Evolutionary conservation across 2,113 vertebrate species (phyloP).

Genomic region (Noturus placidus): DNA sequence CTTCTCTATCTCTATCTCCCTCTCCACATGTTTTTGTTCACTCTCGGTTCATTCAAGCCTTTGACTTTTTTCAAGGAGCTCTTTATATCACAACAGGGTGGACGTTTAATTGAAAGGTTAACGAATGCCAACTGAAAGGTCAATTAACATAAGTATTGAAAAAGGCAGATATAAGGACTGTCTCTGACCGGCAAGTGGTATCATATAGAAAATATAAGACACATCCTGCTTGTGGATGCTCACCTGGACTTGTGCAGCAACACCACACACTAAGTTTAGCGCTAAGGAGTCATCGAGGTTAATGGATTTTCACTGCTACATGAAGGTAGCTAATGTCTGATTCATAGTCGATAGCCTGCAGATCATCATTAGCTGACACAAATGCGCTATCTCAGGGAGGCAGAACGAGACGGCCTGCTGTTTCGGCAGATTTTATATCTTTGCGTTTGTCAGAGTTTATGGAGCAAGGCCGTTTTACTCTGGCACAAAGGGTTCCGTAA

Average conservation of each 20-base stretch:
- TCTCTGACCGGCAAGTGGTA: constrained; percentile 46
- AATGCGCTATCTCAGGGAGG: constrained; percentile 9
- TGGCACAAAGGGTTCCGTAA: background rate
- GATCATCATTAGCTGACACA: constrained; percentile 30
- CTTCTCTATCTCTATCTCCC: background rate
- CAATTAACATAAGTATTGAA: constrained; percentile 21
- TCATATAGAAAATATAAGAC: constrained; percentile 62
- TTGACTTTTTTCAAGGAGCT: constrained; percentile 54
- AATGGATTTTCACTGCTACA: constrained; percentile 71
- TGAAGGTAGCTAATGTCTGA: constrained; percentile 73
- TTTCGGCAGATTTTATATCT: constrained; percentile 20
- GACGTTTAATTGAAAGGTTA: constrained; percentile 61
- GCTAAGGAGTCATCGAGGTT: constrained; percentile 75
- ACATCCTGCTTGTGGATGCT: constrained; percentile 63
- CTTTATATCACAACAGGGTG: constrained; percentile 56
- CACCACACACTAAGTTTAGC: constrained; percentile 69
- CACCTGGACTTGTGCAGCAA: constrained; percentile 66
- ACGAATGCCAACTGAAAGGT: constrained; percentile 38
- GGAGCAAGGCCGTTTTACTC: constrained; percentile 14
- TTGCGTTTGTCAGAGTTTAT: constrained; percentile 2
- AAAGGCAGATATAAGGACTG: background rate
- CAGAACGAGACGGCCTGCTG: constrained; percentile 29
- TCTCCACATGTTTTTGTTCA: background rate
- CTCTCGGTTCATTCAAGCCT: background rate
- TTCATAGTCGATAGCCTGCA: constrained; percentile 65